Base-by-base conservation (phyloP, 1,140 invertebrate species). In the Tetramorium alpestre region DNA sequence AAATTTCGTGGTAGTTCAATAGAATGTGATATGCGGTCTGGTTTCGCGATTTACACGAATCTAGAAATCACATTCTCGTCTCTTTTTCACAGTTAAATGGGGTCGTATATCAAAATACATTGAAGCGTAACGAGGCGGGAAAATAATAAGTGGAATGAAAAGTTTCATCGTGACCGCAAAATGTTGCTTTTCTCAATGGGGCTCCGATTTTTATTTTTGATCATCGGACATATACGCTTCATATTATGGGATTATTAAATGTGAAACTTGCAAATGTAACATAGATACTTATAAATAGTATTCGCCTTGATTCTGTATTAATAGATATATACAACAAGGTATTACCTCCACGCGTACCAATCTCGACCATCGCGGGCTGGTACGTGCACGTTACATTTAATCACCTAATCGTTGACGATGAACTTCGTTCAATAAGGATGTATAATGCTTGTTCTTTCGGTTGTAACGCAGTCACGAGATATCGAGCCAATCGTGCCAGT, bases 391-490 rank as follows among this genome's bases (percentile, higher is more conserved):
- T 47, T 47, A 28, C 44, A 33, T 22, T 18, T 54, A 25, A 82
- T 28, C 3, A n/a, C 38, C 51, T 60, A 82, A 82, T 84, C 44
- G 41, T 44, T 7, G 6, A 44, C n/a, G 49, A 22, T 13, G 11
- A 62, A 75, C 64, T 58, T 10, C 33, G 64, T 41, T 69, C n/a
- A 11, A 69, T 81, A 69, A 73, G 13, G 38, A 25, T 33, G 33
- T 41, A 47, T 33, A 38, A 75, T 60, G 80, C 54, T 73, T 22
- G 49, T 58, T 54, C 33, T 22, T 51, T 58, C 67, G 11, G 8
- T 62, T 73, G 56, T 58, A 60, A 49, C n/a, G 80, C 69, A 25
- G 69, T 84, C 69, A 75, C 80, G 80, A 84, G 13, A 84, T 62
- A 58, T 58, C 80, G 11, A 13, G 38, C 22, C 22, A 28, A 16